A percentile compares a stretch with the other conserved stretches of the same genome.
Conservation (phyloP, 2,888 invertebrate species). For the Epinotia ramella region DNA sequence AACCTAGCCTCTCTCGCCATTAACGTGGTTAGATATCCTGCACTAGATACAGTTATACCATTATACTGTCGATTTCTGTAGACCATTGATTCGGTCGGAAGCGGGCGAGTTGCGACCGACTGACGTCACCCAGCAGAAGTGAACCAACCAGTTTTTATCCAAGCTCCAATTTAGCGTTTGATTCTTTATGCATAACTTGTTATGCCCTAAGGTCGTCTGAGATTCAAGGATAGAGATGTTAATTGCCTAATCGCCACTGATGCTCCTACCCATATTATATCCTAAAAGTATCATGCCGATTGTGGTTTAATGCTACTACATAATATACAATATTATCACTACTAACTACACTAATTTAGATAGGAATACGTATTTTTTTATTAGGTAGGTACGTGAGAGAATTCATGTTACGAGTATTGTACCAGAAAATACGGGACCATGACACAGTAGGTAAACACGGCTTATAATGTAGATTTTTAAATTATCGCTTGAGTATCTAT, state of each 20-base stretch:
- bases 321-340: no score
- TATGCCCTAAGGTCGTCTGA: slow-evolving; percentile 80
- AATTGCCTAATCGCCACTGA: slow-evolving; percentile 59
- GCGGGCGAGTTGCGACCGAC: slow-evolving; percentile 63
- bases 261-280: neutral
- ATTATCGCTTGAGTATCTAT: no score
- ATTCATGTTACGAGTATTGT: neutral
- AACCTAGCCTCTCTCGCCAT: no score
- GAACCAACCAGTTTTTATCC: slow-evolving; percentile 74
- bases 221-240: slow-evolving; percentile 73
- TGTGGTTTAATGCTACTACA: neutral
- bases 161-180: slow-evolving; percentile 79
- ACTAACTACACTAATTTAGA: no score
- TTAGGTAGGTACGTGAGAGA: neutral
- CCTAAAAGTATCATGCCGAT: neutral
- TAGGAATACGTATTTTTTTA: neutral
- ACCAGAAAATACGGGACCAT: neutral
- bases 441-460: neutral
- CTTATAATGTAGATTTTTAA: no score
- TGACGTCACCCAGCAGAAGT: slow-evolving; percentile 75
- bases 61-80: slow-evolving; percentile 41
- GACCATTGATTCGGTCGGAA: slow-evolving; percentile 60
- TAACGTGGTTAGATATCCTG: neutral
- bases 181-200: slow-evolving; percentile 82
- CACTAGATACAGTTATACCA: slow-evolving; percentile 33